Evolutionary conservation across 2,888 invertebrate genomes (phyloP).

Genomic region (Erebia palarica): DNA sequence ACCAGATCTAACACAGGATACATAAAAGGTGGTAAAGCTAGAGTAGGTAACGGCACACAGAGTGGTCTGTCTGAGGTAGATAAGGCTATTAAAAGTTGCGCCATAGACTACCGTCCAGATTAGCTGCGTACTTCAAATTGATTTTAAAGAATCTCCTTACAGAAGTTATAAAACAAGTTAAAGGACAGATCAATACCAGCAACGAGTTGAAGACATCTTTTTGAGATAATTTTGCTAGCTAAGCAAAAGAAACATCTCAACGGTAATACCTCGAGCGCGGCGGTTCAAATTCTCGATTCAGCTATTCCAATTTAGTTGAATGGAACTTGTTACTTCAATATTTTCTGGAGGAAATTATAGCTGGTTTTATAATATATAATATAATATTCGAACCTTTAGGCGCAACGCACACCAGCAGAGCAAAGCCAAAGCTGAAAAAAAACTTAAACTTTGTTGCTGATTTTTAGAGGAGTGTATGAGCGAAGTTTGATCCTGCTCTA

Average conservation of each 20-base stretch:
- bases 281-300: slow-evolving; percentile 30
- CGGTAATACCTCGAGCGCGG: slow-evolving; percentile 31
- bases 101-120: slow-evolving; percentile 66
- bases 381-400: neutral
- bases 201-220: slow-evolving; percentile 37
- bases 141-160: slow-evolving; percentile 56
- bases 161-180: slow-evolving; percentile 43
- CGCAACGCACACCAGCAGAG: no score
- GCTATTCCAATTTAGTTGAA: slow-evolving; percentile 26
- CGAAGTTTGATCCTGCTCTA: no score
- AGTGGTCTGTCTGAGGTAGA: slow-evolving; percentile 70
- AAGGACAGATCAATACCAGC: slow-evolving; percentile 47
- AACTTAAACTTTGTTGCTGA: no score
- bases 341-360: slow-evolving; percentile 1
- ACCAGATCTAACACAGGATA: neutral
- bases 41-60: slow-evolving; percentile 54
- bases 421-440: no score
- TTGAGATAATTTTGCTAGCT: slow-evolving; percentile 50
- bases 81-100: slow-evolving; percentile 81
- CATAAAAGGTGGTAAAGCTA: slow-evolving; percentile 53
- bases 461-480: no score
- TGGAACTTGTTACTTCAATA: slow-evolving; percentile 22
- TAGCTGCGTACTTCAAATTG: slow-evolving; percentile 62
- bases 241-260: slow-evolving; percentile 46
- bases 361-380: no score